A percentile compares a stretch with the other conserved stretches of the same genome.
Evolutionary conservation across 2,113 vertebrate species (phyloP).

Genomic region (Toxotes jaculatrix): DNA sequence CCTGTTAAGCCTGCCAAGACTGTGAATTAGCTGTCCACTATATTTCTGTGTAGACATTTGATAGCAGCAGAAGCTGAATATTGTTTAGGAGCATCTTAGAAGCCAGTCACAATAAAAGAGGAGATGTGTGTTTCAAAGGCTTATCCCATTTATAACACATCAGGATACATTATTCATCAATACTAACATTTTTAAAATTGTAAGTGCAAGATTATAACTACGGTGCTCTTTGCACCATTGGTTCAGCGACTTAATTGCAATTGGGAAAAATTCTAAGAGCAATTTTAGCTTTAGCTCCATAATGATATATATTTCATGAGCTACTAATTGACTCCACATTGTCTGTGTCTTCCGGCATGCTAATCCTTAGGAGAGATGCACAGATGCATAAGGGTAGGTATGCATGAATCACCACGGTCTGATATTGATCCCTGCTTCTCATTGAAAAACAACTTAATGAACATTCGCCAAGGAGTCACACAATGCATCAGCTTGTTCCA

Average conservation of each 20-base stretch:
- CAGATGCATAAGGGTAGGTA: constrained; percentile 47
- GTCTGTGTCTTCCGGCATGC: constrained; percentile 58
- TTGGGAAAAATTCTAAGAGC: constrained; percentile 2
- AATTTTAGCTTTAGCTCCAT: constrained; percentile 53
- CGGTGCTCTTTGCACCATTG: neutral
- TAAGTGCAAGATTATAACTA: constrained; percentile 29
- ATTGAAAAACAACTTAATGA: constrained; percentile 85
- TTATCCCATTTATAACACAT: constrained; percentile 14
- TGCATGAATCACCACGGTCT: constrained; percentile 69
- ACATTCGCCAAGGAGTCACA: constrained; percentile 77
- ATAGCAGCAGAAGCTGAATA: constrained; percentile 27
- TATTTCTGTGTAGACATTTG: constrained; percentile 38
- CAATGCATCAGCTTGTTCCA: constrained; percentile 76
- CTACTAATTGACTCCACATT: constrained; percentile 61
- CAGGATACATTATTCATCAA: constrained; percentile 16
- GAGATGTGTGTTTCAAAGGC: neutral
- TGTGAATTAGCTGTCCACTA: constrained; percentile 55
- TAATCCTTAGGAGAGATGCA: constrained; percentile 55
- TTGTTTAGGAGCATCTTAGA: constrained; percentile 33
- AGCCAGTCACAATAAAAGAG: constrained; percentile 23
- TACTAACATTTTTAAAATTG: constrained; percentile 29
- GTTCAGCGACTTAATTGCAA: constrained; percentile 48
- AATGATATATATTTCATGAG: constrained; percentile 69
- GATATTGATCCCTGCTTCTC: constrained; percentile 76
- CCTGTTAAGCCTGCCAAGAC: constrained; percentile 51